Base-by-base conservation (phyloP, 2,113 vertebrate genomes). In the Zootoca vivipara region DNA sequence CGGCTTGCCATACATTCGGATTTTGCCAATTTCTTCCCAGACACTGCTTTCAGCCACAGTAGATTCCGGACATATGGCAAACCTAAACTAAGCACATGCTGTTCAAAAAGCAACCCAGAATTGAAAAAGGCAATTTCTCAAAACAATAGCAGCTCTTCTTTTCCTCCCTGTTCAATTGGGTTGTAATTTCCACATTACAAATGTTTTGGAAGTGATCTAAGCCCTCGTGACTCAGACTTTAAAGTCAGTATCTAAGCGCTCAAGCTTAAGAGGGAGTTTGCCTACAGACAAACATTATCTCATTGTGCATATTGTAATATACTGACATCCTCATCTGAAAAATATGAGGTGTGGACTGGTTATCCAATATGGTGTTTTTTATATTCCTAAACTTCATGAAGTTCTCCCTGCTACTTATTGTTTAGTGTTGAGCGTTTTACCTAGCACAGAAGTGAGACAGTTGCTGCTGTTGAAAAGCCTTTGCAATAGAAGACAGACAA, bases 171-270 rank as follows among this genome's bases (percentile, higher is more conserved):
- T 69, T 86, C 30, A 13, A 35, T 33, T 74, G 69, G 38, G 38
- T 56, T 74, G 26, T 74, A 74, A 65, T 64, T 82, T 82, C 28
- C 26, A 64, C 16, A 65, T n/a, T 82, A 30, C 30, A 26, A 33
- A 52, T 75, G 35, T 87, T 91, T 86, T 89, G 89, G 58, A 90
- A 90, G 28, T n/a, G 86, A 86, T 46, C 24, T 79, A 85, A 28
- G 64, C 62, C 38, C 8, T 22, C 35, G 87, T 85, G 72, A 78
- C 83, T 85, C 85, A 84, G 78, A 56, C 73, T 87, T 80, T 85
- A 77, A 89, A 69, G 69, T 73, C 52, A 79, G 8, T 35, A 62
- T 35, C 70, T 30, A 69, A 26, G 9, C 35, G 42, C 65, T 22
- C 12, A 78, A 35, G 20, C 20, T 42, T 67, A 40, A 56, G 40